A percentile compares a stretch with the other conserved stretches of the same genome.
Conservation (phyloP, 2,888 invertebrate species). For the Lasiommata megera region DNA sequence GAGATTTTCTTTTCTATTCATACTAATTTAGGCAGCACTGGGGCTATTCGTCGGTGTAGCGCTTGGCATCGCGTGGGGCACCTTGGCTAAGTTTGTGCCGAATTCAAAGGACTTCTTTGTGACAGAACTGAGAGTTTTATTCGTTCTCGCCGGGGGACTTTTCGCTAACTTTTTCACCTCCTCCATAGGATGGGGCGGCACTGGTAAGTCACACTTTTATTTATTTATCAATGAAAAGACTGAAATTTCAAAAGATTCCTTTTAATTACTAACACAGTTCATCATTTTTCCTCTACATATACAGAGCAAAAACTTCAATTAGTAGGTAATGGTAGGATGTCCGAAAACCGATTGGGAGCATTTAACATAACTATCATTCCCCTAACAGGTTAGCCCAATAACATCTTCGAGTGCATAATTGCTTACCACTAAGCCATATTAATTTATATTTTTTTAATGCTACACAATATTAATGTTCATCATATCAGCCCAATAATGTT, state of each 20-base stretch:
- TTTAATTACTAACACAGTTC: not conserved
- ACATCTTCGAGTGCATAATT: no score
- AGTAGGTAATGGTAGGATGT: no score
- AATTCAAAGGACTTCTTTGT: conserved; percentile 55
- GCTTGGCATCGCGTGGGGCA: conserved; percentile 62
- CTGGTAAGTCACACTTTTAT: conserved; percentile 45
- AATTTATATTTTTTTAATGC: no score
- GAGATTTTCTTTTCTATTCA: not conserved
- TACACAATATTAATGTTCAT: no score
- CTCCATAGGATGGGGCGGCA: conserved; percentile 64
- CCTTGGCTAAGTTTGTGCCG: conserved; percentile 56
- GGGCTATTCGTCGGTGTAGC: conserved; percentile 57
- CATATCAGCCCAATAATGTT: no score
- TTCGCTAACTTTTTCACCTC: conserved; percentile 56
- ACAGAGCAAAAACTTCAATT: no score
- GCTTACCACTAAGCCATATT: no score
- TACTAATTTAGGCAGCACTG: conserved; percentile 51
- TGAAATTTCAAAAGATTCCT: not conserved
- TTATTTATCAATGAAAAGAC: not conserved
- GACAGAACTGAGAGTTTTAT: conserved; percentile 59
- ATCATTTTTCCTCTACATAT: no score
- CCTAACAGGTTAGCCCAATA: no score
- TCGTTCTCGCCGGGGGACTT: conserved; percentile 62
- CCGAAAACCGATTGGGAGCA: no score
- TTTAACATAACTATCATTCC: no score